A percentile compares a stretch with the other conserved stretches of the same genome.
Conservation (phyloP, 2,797 vertebrate genomes). For the Betta splendens region DNA sequence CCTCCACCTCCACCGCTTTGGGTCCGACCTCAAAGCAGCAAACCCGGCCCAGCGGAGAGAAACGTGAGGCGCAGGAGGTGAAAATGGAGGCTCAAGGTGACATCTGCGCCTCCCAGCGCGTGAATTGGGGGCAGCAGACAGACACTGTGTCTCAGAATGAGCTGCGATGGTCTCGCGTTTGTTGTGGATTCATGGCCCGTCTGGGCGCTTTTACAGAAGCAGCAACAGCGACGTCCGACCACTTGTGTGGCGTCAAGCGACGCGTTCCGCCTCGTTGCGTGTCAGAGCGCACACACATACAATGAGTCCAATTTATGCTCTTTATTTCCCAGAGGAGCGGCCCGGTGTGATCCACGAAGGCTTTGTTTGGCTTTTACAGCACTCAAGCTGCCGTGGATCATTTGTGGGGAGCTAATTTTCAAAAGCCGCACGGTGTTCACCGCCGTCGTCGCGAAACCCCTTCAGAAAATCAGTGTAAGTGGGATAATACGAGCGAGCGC, state of each 20-base stretch:
- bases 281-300: slow-evolving; percentile 22
- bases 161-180: no score
- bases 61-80: slow-evolving; percentile 9
- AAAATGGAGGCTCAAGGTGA: slow-evolving; percentile 45
- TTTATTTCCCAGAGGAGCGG: slow-evolving; percentile 56
- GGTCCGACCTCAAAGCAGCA: slow-evolving; percentile 1
- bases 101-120: slow-evolving; percentile 14
- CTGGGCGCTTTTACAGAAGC: no score
- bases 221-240: no score
- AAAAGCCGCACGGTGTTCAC: slow-evolving; percentile 57
- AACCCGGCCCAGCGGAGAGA: slow-evolving; percentile 2
- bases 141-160: slow-evolving; percentile 1
- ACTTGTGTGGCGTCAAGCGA: no score
- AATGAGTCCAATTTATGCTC: slow-evolving; percentile 34
- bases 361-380: slow-evolving; percentile 60
- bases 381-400: slow-evolving; percentile 66
- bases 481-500: slow-evolving; percentile 34
- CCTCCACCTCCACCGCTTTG: slow-evolving; percentile 25
- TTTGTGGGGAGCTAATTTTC: slow-evolving; percentile 68
- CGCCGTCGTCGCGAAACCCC: slow-evolving; percentile 47
- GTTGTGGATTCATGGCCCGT: no score
- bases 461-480: slow-evolving; percentile 43
- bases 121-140: slow-evolving; percentile 25
- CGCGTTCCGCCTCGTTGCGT: no score
- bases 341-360: slow-evolving; percentile 42